These are phyloP conservation scores for Alosa alosa DNA, from an alignment of 2,113 vertebrate genomes.

Conservation along the genomic window DNA sequence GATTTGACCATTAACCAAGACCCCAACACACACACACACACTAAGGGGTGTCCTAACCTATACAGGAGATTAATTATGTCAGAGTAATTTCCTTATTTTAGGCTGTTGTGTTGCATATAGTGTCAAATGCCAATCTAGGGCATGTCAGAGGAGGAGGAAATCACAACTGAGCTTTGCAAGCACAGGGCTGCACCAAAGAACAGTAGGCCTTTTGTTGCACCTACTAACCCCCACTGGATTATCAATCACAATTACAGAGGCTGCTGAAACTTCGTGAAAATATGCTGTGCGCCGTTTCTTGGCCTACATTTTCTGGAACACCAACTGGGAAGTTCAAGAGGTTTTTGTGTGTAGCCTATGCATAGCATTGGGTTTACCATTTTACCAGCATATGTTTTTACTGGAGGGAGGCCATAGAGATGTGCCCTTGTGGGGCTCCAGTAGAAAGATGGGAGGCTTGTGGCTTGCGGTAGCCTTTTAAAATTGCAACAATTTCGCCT, in stretches of 20 bases:
- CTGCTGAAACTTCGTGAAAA: background rate
- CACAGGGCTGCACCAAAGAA: background rate
- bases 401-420: slow-evolving; percentile 1
- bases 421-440: slow-evolving; percentile 5
- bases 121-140: background rate
- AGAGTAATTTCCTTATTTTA: background rate
- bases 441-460: slow-evolving; percentile 18
- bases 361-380: background rate
- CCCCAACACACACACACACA: background rate
- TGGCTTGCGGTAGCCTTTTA: slow-evolving; percentile 22
- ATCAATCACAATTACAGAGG: background rate
- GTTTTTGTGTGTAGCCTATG: background rate
- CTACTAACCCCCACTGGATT: background rate
- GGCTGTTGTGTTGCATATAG: background rate
- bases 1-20: background rate
- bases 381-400: background rate
- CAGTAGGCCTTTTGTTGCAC: background rate
- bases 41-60: background rate
- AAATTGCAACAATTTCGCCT: slow-evolving; percentile 15
- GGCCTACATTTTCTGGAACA: background rate
- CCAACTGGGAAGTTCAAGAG: background rate
- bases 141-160: background rate
- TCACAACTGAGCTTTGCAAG: background rate
- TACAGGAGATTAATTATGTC: background rate
- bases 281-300: background rate